Conservation (phyloP, 2,888 invertebrate genomes). For the Leptothorax acervorum region DNA sequence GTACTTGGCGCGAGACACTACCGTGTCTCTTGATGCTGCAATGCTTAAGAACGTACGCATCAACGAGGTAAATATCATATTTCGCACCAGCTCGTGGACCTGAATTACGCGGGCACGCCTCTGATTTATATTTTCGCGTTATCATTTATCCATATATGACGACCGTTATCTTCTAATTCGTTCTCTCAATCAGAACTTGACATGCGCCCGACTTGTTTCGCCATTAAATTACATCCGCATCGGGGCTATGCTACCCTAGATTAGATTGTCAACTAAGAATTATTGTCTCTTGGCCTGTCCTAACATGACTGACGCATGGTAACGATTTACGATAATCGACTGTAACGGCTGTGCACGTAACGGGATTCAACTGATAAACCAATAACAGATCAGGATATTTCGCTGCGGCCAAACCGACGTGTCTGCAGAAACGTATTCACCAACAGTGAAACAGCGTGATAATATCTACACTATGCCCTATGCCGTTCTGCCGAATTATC, state of each 20-base stretch:
- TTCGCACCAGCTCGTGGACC: background rate
- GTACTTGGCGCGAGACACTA: no score
- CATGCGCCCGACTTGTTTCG: slow-evolving; percentile 74
- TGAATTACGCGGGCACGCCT: slow-evolving; percentile 8
- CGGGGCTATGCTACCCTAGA: slow-evolving; percentile 70
- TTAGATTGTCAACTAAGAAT: slow-evolving; percentile 78
- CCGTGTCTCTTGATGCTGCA: no score
- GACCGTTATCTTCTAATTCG: slow-evolving; percentile 70
- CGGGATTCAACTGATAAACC: slow-evolving; percentile 73
- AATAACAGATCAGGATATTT: slow-evolving; percentile 76
- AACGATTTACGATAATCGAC: slow-evolving; percentile 78
- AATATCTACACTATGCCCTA: slow-evolving; percentile 37
- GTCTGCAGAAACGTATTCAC: slow-evolving; percentile 50
- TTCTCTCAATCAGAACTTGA: slow-evolving; percentile 75
- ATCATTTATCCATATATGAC: slow-evolving; percentile 22
- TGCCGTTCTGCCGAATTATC: slow-evolving; percentile 46
- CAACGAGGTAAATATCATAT: background rate
- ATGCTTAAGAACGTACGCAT: background rate
- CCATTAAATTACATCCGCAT: slow-evolving; percentile 77
- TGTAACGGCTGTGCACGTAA: slow-evolving; percentile 69
- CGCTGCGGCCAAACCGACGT: slow-evolving; percentile 37
- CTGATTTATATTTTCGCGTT: slow-evolving; percentile 45
- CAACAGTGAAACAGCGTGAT: slow-evolving; percentile 50
- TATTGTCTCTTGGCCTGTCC: slow-evolving; percentile 72
- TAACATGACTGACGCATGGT: slow-evolving; percentile 76